Conservation (phyloP, 2,113 vertebrate genomes). For the Cepphus grylle region DNA sequence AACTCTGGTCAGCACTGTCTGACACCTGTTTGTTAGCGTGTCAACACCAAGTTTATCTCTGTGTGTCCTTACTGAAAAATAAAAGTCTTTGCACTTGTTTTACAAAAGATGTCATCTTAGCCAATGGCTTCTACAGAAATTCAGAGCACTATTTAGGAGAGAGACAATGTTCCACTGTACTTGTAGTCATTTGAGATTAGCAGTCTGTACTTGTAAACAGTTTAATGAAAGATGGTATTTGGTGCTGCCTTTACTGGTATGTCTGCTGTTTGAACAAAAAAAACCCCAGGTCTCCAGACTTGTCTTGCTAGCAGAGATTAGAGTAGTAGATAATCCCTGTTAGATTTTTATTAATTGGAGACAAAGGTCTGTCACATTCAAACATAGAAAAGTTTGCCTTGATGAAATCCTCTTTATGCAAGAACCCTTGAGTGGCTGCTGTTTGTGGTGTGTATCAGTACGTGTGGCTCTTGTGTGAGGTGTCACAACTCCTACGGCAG, state of each 20-base stretch:
- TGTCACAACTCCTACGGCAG: neutral
- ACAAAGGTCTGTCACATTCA: neutral
- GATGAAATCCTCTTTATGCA: neutral
- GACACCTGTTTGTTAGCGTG: neutral
- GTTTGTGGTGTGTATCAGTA: neutral
- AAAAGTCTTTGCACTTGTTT: neutral
- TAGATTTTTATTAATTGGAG: neutral
- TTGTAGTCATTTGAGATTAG: neutral
- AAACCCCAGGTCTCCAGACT: neutral
- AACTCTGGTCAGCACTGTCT: neutral
- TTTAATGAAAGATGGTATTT: neutral
- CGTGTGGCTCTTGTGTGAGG: neutral
- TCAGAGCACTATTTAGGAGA: neutral
- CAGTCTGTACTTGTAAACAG: neutral
- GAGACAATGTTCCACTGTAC: neutral
- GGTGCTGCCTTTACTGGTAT: neutral
- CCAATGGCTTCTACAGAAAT: neutral
- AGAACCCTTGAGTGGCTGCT: neutral
- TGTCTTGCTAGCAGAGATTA: neutral
- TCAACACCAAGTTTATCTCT: neutral
- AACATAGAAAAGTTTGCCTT: neutral
- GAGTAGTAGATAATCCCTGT: neutral
- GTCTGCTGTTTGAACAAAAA: neutral
- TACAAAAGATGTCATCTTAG: neutral
- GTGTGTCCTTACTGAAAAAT: neutral